phyloP scores from a whole-genome alignment of 2,888 invertebrate genomes.

The Agrypnus murinus region DNA sequence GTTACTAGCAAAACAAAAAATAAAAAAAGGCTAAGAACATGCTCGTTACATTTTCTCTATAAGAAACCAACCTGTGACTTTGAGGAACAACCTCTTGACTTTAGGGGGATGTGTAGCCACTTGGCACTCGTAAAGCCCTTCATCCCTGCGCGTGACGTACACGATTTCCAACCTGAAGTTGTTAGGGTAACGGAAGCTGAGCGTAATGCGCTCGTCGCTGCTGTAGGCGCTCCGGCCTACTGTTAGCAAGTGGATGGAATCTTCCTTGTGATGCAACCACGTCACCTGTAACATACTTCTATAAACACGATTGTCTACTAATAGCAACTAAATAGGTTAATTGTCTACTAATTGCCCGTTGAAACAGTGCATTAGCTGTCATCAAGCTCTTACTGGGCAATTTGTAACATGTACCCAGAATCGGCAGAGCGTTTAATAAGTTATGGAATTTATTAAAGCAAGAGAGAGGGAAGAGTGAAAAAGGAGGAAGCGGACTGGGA shows the following conservation, averaged over 20 bases:
- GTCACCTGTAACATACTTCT: slow-evolving; percentile 73
- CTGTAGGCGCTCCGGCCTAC: slow-evolving; percentile 76
- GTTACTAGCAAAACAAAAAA: slow-evolving; percentile 9
- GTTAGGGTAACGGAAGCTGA: slow-evolving; percentile 77
- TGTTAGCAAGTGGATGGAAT: slow-evolving; percentile 76
- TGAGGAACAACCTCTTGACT: slow-evolving; percentile 76
- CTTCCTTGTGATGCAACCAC: slow-evolving; percentile 75
- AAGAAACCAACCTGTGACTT: slow-evolving; percentile 70
- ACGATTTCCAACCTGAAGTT: slow-evolving; percentile 79
- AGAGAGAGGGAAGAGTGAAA: neutral
- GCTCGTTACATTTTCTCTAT: slow-evolving; percentile 20
- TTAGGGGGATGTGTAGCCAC: slow-evolving; percentile 78
- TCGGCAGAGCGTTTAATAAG: slow-evolving; percentile 31
- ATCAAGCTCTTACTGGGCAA: slow-evolving; percentile 13
- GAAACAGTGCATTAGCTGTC: slow-evolving; percentile 25
- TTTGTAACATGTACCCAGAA: slow-evolving; percentile 31
- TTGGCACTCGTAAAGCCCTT: slow-evolving; percentile 79
- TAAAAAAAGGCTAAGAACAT: neutral
- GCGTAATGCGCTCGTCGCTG: slow-evolving; percentile 75
- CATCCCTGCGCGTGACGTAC: slow-evolving; percentile 76
- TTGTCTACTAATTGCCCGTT: slow-evolving; percentile 25
- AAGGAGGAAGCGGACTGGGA: slow-evolving; percentile 17
- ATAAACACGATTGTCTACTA: neutral
- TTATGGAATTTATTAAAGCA: slow-evolving; percentile 26
- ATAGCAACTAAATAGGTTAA: slow-evolving; percentile 20